Base-by-base conservation (phyloP, 2,888 invertebrate genomes). In the Sclerodermus sp. region DNA sequence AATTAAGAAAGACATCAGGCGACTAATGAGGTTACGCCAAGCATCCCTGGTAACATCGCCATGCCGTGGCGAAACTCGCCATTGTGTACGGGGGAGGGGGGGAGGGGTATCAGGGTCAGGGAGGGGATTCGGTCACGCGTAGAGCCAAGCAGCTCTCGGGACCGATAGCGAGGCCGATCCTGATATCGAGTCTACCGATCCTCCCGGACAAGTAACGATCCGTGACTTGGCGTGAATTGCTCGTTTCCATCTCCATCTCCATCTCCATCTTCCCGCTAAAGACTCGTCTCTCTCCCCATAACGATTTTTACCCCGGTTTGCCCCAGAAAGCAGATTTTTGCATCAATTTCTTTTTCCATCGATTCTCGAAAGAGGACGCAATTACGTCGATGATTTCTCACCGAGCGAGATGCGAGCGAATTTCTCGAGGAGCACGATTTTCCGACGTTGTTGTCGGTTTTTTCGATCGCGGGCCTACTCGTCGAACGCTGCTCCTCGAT, bases 1-100 rank as follows among this genome's bases (percentile, higher is more conserved):
- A 73, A 74, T 74, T 73, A 74, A 74, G 72, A 71, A 64, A 71
- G 71, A 72, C 73, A 71, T 74, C 72, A 74, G 68, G 55, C 68
- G 68, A 71, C 71, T 74, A 73, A 74, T 74, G 73, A 74, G 71
- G 62, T 71, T 70, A 68, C 73, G 66, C 64, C 51, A 49, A 53
- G 54, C 62, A 53, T 51, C 48, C 48, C 51, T 45, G 50, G 52
- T 37, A 54, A 54, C 51, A 53, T 50, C 43, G 50, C 47, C 34
- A 12, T 13, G 34, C 42, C 53, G 45, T 56, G 52, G 47, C 40
- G n/a, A 29, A 48, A 49, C 56, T 37, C 43, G 58, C 47, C 47
- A 13, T 34, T 15, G 17, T 16, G 17, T 8, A 42, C 45, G 17
- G 15, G 39, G 48, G 36, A 48, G 48, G 42, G 46, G 47, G 34